Base-by-base conservation (phyloP, 2,113 vertebrate genomes). In the Oreochromis aureus region DNA sequence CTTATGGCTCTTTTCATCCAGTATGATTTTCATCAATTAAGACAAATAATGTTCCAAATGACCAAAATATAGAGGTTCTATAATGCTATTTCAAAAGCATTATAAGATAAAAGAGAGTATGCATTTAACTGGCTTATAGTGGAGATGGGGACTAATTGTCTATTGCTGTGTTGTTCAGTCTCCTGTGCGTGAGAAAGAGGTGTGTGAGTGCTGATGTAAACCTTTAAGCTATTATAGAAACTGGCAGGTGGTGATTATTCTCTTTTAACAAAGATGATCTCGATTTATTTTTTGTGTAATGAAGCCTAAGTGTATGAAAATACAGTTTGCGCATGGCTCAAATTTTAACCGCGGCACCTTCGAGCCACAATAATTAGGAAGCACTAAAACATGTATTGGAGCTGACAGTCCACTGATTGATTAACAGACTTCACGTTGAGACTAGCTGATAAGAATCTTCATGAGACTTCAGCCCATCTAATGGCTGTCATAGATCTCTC, bases 401-500 rank as follows among this genome's bases (percentile, higher is more conserved):
- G 87, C 39, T 9, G 88, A 92, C 89, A 89, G 90, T 59, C 30
- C 10, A 39, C 88, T 90, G 89, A 92, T 87, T 93, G 80, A 90
- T 94, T 95, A 92, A 90, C 39, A 59, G 81, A 87, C 58, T 87
- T 93, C 61, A 54, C 83, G 79, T 90, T 9, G 8, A 73, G 83
- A 86, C 87, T 76, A 51, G 82, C 91, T 91, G 90, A 92, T 93
- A 48, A 41, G 61, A 86, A 84, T 85, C 88, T 87, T 90, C 91
- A 94, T 90, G 83, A 91, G 91, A 81, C 87, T 91, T 87, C 79
- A 87, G 82, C 59, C 80, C 11, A 27, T 71, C 90, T 95, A 92
- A 94, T 94, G 92, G 89, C 89, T 76, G 3, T 82, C 90, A 91
- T 93, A 86, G 90, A 93, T 95, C 92, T 93, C 82, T 87, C 76